A percentile compares a stretch with the other conserved stretches of the same genome.
Conservation (phyloP, 64 coral and sea anemone genomes). For the Montipora foliosa region DNA sequence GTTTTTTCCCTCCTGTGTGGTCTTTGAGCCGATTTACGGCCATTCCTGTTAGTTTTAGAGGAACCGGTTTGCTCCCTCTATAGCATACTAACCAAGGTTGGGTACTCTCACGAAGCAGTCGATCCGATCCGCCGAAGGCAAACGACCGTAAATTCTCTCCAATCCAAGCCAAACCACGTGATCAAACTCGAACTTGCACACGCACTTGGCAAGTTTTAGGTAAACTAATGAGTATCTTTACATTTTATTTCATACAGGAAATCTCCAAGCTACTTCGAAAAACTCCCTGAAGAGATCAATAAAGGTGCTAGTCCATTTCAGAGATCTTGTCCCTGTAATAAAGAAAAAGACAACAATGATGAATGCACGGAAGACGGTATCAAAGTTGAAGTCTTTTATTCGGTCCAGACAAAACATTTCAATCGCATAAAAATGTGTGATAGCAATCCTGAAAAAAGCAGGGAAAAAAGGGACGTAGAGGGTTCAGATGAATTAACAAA, state of each 20-base stretch:
- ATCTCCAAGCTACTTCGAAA: conserved; percentile 2
- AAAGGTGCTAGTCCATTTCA: background rate
- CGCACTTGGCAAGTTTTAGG: too few species aligned
- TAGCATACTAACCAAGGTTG: too few species aligned
- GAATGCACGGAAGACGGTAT: background rate
- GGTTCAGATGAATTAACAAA: conserved; percentile 18
- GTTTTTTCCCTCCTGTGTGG: too few species aligned
- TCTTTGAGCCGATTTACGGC: too few species aligned
- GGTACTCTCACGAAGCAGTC: too few species aligned
- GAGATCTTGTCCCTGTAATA: background rate
- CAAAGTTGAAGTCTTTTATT: background rate
- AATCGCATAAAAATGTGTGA: conserved; percentile 19
- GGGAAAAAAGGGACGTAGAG: background rate
- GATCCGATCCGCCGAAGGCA: too few species aligned
- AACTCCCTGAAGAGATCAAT: background rate
- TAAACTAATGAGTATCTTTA: too few species aligned
- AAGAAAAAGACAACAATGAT: background rate
- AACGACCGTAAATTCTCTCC: too few species aligned
- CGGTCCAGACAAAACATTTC: background rate
- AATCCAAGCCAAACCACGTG: too few species aligned
- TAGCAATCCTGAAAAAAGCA: background rate
- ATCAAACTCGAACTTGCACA: too few species aligned
- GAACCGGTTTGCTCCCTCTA: too few species aligned
- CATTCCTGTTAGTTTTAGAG: too few species aligned
- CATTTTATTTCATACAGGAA: background rate